Conservation (phyloP, 2,888 invertebrate species). For the Lasioglossum vierecki region DNA sequence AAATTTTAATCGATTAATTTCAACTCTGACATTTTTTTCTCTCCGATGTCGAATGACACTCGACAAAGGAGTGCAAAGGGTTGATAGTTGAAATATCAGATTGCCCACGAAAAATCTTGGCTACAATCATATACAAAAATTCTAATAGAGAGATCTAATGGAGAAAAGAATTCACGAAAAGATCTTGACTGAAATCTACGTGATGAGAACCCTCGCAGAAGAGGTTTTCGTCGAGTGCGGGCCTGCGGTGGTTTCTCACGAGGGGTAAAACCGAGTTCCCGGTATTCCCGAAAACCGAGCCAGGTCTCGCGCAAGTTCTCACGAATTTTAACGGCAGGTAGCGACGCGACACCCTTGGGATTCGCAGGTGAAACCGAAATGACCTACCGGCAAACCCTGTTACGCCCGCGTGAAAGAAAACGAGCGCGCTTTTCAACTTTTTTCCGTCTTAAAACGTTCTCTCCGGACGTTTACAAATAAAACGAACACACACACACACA, state of each 20-base stretch:
- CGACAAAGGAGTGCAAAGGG: too few relatives aligned
- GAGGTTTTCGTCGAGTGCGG: not conserved
- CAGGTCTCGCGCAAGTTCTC: constrained; percentile 30
- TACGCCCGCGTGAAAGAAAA: constrained; percentile 37
- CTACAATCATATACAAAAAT: too few relatives aligned
- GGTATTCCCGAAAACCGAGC: constrained; percentile 26
- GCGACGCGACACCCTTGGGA: constrained; percentile 18
- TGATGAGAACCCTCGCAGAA: not conserved
- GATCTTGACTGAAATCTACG: not conserved
- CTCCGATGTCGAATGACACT: too few relatives aligned
- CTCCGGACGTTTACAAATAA: constrained; percentile 6
- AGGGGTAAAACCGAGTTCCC: constrained; percentile 4
- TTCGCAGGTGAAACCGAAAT: constrained; percentile 68
- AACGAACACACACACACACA: not conserved
- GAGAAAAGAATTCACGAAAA: not conserved
- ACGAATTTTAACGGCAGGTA: constrained; percentile 63
- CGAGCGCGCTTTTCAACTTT: constrained; percentile 28
- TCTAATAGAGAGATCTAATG: not conserved
- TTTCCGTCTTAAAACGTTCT: constrained; percentile 16
- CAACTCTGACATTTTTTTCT: too few relatives aligned
- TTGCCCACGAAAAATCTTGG: too few relatives aligned
- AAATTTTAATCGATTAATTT: too few relatives aligned
- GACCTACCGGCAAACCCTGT: constrained; percentile 28
- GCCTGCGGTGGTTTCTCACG: constrained; percentile 7
- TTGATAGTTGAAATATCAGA: too few relatives aligned